A percentile compares a stretch with the other conserved stretches of the same genome.
phyloP scores from a whole-genome alignment of 2,113 vertebrate genomes.

The Clarias macrocephalus region DNA sequence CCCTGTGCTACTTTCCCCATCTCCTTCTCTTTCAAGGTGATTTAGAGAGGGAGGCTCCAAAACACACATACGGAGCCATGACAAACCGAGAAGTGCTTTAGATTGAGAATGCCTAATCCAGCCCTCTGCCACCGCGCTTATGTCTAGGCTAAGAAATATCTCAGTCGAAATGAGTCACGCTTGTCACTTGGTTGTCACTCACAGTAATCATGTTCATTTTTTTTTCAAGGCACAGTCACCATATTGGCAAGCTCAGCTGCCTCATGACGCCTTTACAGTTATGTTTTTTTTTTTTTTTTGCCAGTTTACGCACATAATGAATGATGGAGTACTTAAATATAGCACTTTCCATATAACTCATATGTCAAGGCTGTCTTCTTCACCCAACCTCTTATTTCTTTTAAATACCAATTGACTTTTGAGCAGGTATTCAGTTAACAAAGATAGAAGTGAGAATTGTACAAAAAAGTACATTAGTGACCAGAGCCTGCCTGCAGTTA shows the following conservation, averaged over 20 bases:
- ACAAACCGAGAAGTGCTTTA: constrained; percentile 17
- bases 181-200: constrained; percentile 30
- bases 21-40: constrained; percentile 52
- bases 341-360: background rate
- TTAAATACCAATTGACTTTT: background rate
- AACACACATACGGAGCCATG: background rate
- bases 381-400: background rate
- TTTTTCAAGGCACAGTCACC: background rate
- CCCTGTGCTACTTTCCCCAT: constrained; percentile 47
- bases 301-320: background rate
- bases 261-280: background rate
- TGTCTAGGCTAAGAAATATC: constrained; percentile 7
- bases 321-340: constrained; percentile 11
- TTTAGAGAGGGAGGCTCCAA: constrained; percentile 32
- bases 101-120: constrained; percentile 26
- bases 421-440: background rate
- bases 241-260: background rate
- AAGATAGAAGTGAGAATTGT: background rate
- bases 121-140: background rate
- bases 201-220: constrained; percentile 6
- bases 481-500: background rate
- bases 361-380: background rate
- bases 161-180: constrained; percentile 29
- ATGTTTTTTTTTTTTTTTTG: background rate
- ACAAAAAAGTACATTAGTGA: constrained; percentile 21